Evolutionary conservation across 37 sponge, comb jelly and placozoan genomes (phyloP), one percentile per base, ranked within the genome.

Genomic region (Chondrosia reniformis): DNA sequence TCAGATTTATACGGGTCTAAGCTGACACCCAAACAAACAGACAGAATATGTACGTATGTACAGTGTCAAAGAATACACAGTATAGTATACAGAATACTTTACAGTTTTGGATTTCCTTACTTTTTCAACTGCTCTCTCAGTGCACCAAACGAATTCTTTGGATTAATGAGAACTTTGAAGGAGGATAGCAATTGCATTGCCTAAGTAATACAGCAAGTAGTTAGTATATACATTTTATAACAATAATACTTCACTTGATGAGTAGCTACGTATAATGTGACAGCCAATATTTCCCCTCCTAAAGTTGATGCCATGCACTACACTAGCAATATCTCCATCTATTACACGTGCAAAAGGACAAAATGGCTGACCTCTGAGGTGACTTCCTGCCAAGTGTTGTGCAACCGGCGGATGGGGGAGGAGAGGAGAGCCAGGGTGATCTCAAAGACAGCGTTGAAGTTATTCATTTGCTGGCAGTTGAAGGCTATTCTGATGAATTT

Each of bases 401-500:
- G 71, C 46, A 88, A 76, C 36, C 88, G 59, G 61, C 79, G 88
- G 0, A 88, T 64, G 0, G 84, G 65, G 25, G 84, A 37, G 25
- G 84, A 79, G 22, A 42, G 64, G 9, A 88, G 74, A 43, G 84
- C 88, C 2, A 62, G 33, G 0, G 76, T 75, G 69, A 88, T 75
- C 39, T 88, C 83, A 61, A 88, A 88, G 61, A 83, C 76, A 3
- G 88, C 79, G 67, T 74, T 75, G 39, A 63, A 88, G 80, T 88
- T 88, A 36, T 76, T 63, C 37, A 74, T 27, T 49, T 75, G 45
- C 33, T 76, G 36, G 39, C 84, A 78, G 45, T 44, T 34, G 28
- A 76, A 25, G 43, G 83, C 79, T 4, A 83, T 61, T 0, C 46
- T 36, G 30, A 88, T 32, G 83, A 88, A 57, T 59, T 79, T 74